Conservation (phyloP, 2,888 invertebrate species). For the Morinoia aosen region DNA sequence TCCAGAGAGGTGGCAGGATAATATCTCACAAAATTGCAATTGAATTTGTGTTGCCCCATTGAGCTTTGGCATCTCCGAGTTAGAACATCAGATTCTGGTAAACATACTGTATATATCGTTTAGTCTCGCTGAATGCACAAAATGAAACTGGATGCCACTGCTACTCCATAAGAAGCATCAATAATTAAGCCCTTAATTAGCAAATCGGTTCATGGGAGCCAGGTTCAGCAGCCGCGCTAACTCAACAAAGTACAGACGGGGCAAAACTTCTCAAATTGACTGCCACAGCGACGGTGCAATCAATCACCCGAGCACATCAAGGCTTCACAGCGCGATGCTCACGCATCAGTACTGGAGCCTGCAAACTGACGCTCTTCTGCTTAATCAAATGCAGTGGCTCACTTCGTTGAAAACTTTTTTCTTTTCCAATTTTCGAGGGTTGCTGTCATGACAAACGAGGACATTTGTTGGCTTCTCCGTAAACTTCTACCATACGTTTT, state of each 20-base stretch:
- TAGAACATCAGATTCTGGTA: background rate
- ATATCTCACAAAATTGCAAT: background rate
- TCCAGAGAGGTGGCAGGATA: background rate
- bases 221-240: background rate
- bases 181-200: constrained; percentile 23
- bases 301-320: background rate
- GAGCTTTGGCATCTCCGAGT: background rate
- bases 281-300: background rate
- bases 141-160: background rate
- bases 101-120: background rate
- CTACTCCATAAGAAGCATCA: background rate
- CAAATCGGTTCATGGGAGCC: background rate
- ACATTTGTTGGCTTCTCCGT: background rate
- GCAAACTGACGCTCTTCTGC: background rate
- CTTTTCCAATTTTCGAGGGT: background rate
- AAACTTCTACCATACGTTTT: background rate
- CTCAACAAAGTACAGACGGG: background rate
- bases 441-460: background rate
- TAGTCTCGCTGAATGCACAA: background rate
- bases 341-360: background rate
- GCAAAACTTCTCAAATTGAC: background rate
- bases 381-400: background rate
- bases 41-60: background rate
- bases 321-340: background rate
- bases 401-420: background rate